Base-by-base conservation (phyloP, 2,113 vertebrate genomes). In the Paracanthobrama guichenoti region DNA sequence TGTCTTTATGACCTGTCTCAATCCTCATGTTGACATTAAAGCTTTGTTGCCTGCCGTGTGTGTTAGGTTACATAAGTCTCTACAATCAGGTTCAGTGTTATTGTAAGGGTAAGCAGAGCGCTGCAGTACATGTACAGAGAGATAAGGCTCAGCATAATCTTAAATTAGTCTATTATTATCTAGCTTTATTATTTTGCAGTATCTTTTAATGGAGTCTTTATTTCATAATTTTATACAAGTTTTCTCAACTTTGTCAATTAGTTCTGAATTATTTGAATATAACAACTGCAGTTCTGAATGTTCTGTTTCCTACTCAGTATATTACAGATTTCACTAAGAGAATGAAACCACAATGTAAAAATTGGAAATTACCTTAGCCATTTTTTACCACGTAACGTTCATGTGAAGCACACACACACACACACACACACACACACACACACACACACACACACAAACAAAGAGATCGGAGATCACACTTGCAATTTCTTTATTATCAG, bases 61-160 rank as follows among this genome's bases (percentile, higher is more conserved):
- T 79, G 16, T 42, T 42, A 12, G 5, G 18, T 79, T 85, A 62
- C 57, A 46, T 85, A 79, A 79, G 50, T 28, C 39, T 81, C 16
- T 22, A 39, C 60, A 67, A 22, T 50, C 16, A 67, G 78, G 60
- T 67, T 28, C 26, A 50, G 3, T 46, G 59, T 28, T 64, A 46
- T 80, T 66, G 42, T 13, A 26, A 66, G 16, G 24, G 14, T 67
- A 31, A 35, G 71, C 44, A 50, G 59, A 79, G 26, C 4, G 0
- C 42, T 48, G 42, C 6, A 35, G 18, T 50, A 13, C 14, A 14
- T 46, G 24, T 28, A 55, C 48, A 76, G 14, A 81, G 59, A 31
- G 62, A 81, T 53, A 81, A 22, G 24, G 16, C 6, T 53, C 16
- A 73, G 66, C 12, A 28, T 53, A 28, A 31, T 50, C 69, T 16